Conservation (phyloP, 2,888 invertebrate genomes). For the Dastarcus helophoroides region DNA sequence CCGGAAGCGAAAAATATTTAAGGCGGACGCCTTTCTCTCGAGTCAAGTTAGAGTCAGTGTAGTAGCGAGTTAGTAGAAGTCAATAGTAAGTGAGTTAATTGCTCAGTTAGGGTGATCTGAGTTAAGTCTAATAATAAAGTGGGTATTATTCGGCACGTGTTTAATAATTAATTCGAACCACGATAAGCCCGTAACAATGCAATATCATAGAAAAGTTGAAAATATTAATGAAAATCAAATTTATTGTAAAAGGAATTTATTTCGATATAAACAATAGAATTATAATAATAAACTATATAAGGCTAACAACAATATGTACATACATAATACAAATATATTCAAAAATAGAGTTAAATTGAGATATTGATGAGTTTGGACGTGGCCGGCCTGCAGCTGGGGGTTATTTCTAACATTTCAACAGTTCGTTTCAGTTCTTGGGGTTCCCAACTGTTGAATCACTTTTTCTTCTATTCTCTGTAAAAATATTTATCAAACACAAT, state of each 20-base stretch:
- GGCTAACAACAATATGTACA: slow-evolving; percentile 36
- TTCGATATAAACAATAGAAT: slow-evolving; percentile 29
- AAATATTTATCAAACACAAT: slow-evolving; percentile 11
- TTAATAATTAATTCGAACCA: too few relatives aligned
- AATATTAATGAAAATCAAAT: too few relatives aligned
- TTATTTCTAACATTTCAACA: slow-evolving; percentile 20
- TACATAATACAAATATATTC: slow-evolving; percentile 23
- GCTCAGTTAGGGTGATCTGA: too few relatives aligned
- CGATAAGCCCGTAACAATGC: too few relatives aligned
- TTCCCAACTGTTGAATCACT: slow-evolving; percentile 37
- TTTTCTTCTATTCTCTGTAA: slow-evolving; percentile 39
- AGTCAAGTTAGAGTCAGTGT: too few relatives aligned
- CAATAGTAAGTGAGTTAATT: too few relatives aligned
- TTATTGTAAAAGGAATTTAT: slow-evolving; percentile 2
- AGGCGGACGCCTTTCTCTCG: too few relatives aligned
- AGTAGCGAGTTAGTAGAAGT: too few relatives aligned
- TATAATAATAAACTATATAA: slow-evolving; percentile 36
- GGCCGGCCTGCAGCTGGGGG: slow-evolving; percentile 27
- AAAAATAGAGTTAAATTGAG: slow-evolving; percentile 25
- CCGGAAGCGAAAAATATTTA: too few relatives aligned
- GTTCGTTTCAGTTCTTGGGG: slow-evolving; percentile 35
- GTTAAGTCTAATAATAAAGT: too few relatives aligned
- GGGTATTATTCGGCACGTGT: too few relatives aligned
- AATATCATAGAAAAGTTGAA: too few relatives aligned
- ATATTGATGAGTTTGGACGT: slow-evolving; percentile 22